Evolutionary conservation across 2,113 vertebrate species (phyloP).

Genomic region (Tricholaema leucomelas): DNA sequence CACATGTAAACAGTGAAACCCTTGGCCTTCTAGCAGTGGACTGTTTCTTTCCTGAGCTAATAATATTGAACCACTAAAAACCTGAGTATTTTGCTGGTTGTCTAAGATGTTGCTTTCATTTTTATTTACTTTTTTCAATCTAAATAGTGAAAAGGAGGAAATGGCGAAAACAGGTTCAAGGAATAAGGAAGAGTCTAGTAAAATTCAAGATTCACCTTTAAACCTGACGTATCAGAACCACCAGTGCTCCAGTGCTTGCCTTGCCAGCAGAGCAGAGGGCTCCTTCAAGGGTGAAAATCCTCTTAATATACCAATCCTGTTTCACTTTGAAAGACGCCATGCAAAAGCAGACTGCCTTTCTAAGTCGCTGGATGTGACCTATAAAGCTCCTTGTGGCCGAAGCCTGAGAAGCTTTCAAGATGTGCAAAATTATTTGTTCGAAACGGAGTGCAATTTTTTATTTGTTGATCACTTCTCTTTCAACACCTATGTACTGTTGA

Average conservation of each 20-base stretch:
- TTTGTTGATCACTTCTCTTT: constrained; percentile 92
- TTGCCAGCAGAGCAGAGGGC: constrained; percentile 58
- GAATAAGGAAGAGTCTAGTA: constrained; percentile 4
- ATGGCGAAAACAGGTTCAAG: not conserved
- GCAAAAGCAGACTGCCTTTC: constrained; percentile 70
- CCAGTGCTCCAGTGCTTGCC: constrained; percentile 80
- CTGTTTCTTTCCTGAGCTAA: not conserved
- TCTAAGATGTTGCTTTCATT: not conserved
- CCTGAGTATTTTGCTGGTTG: not conserved
- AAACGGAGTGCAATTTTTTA: constrained; percentile 82
- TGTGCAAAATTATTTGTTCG: constrained; percentile 82
- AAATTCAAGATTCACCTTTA: not conserved
- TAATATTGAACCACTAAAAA: not conserved
- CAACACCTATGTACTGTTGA: constrained; percentile 79
- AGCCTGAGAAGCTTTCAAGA: constrained; percentile 82
- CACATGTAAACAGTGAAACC: not conserved
- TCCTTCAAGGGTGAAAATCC: constrained; percentile 84
- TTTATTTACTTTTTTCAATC: not conserved
- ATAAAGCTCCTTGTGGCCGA: constrained; percentile 89
- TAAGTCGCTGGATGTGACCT: constrained; percentile 75
- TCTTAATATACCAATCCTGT: constrained; percentile 83
- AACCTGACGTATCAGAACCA: constrained; percentile 58
- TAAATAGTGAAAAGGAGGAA: constrained; percentile 46
- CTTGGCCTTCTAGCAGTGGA: not conserved
- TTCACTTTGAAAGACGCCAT: constrained; percentile 83